Conservation (phyloP, 2,888 invertebrate species). For the Boloria euphrosyne region DNA sequence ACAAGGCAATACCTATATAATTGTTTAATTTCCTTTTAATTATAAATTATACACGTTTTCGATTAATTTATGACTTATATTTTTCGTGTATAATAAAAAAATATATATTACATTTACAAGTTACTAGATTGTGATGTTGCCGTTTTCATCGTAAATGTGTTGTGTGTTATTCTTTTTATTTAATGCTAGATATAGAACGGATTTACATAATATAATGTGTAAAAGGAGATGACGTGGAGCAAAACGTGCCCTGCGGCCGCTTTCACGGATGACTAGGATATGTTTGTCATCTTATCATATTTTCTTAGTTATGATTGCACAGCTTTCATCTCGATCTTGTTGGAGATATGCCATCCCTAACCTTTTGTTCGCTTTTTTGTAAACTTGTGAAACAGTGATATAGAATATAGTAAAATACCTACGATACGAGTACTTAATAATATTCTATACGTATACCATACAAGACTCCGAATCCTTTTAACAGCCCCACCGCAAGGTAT, state of each 20-base stretch:
- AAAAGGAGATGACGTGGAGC: slow-evolving; percentile 31
- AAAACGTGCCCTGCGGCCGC: slow-evolving; percentile 47
- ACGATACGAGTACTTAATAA: too few species aligned
- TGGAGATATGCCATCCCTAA: slow-evolving; percentile 43
- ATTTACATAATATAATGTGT: slow-evolving; percentile 29
- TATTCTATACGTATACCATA: too few species aligned
- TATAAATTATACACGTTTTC: too few species aligned
- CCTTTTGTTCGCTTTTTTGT: slow-evolving; percentile 47
- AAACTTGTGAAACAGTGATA: slow-evolving; percentile 42
- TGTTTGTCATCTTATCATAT: slow-evolving; percentile 45
- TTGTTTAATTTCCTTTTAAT: too few species aligned
- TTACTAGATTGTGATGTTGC: too few species aligned
- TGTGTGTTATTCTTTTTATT: not conserved
- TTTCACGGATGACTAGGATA: slow-evolving; percentile 46
- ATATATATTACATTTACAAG: too few species aligned
- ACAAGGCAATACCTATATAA: too few species aligned
- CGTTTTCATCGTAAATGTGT: not conserved
- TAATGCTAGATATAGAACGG: slow-evolving; percentile 19
- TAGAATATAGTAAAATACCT: slow-evolving; percentile 31
- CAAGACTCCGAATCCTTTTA: not conserved
- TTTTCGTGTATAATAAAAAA: too few species aligned
- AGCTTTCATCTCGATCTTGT: slow-evolving; percentile 38
- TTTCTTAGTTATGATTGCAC: slow-evolving; percentile 54
- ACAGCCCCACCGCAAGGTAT: slow-evolving; percentile 38
- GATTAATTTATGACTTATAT: too few species aligned